These are phyloP conservation scores for Dryas iulia DNA, from an alignment of 1,140 invertebrate species.

Conservation along the genomic window DNA sequence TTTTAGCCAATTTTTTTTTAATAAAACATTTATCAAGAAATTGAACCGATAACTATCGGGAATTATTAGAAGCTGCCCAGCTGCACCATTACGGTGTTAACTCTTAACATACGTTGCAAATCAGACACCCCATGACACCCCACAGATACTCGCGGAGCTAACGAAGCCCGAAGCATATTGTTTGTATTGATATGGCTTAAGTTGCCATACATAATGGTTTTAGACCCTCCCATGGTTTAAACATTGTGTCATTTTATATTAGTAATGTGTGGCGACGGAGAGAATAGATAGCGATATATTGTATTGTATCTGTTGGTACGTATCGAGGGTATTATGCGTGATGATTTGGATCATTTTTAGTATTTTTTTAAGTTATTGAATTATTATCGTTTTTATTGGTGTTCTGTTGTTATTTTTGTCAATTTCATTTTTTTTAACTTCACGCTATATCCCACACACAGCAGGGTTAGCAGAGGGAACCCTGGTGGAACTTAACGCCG, in stretches of 20 bases:
- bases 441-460: too few relatives aligned
- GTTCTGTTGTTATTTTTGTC: not conserved
- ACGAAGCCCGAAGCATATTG: conserved; percentile 43
- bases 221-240: conserved; percentile 24
- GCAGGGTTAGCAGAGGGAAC: too few relatives aligned
- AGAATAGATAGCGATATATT: not conserved
- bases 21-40: too few relatives aligned
- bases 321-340: too few relatives aligned
- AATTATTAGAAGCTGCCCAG: not conserved
- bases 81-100: not conserved
- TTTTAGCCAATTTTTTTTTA: too few relatives aligned
- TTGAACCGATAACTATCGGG: not conserved
- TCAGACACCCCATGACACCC: conserved; percentile 28
- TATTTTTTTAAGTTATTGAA: too few relatives aligned
- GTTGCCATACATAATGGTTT: conserved; percentile 35
- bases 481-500: too few relatives aligned
- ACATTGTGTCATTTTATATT: conserved; percentile 25
- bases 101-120: conserved; percentile 27
- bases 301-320: not conserved
- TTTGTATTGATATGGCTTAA: conserved; percentile 36
- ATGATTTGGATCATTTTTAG: not conserved
- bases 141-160: conserved; percentile 30
- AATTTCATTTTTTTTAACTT: not conserved
- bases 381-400: too few relatives aligned
- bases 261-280: not conserved